Percentiles rank a stretch among this genome's conserved stretches.
Evolutionary conservation across 2,113 vertebrate genomes (phyloP).

Genomic region (Clarias gariepinus): DNA sequence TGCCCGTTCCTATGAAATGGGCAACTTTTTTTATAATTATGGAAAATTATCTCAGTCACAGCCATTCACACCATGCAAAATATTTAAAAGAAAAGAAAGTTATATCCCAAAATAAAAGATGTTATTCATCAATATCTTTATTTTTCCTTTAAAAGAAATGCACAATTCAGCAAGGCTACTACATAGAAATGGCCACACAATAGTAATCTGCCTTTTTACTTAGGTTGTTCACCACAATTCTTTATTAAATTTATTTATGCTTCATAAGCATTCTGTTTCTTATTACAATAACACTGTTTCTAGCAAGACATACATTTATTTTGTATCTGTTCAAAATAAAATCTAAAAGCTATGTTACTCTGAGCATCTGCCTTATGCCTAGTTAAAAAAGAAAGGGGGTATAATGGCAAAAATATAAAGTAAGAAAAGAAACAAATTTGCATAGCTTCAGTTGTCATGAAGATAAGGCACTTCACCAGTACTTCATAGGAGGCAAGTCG

Average conservation of each 20-base stretch:
- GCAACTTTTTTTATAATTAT: too few species aligned
- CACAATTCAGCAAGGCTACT: slow-evolving; percentile 83
- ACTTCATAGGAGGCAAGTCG: slow-evolving; percentile 68
- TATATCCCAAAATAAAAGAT: neutral
- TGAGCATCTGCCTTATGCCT: slow-evolving; percentile 61
- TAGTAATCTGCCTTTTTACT: slow-evolving; percentile 75
- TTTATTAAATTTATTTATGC: slow-evolving; percentile 50
- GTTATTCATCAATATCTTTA: slow-evolving; percentile 87
- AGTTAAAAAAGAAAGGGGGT: slow-evolving; percentile 56
- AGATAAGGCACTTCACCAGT: slow-evolving; percentile 91
- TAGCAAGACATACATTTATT: slow-evolving; percentile 60
- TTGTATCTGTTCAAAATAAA: slow-evolving; percentile 60
- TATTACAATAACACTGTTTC: slow-evolving; percentile 66
- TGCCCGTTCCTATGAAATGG: neutral
- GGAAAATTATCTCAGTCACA: neutral
- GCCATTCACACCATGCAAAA: neutral
- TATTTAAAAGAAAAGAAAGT: neutral
- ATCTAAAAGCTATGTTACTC: slow-evolving; percentile 66
- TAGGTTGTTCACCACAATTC: slow-evolving; percentile 60
- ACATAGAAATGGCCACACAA: slow-evolving; percentile 85
- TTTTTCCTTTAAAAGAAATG: slow-evolving; percentile 79
- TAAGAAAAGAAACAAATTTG: slow-evolving; percentile 79
- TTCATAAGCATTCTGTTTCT: slow-evolving; percentile 58
- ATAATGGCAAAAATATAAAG: slow-evolving; percentile 73
- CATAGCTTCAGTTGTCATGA: slow-evolving; percentile 95